These are phyloP conservation scores for Argyresthia goedartella DNA, from an alignment of 2,888 invertebrate species.

Conservation along the genomic window DNA sequence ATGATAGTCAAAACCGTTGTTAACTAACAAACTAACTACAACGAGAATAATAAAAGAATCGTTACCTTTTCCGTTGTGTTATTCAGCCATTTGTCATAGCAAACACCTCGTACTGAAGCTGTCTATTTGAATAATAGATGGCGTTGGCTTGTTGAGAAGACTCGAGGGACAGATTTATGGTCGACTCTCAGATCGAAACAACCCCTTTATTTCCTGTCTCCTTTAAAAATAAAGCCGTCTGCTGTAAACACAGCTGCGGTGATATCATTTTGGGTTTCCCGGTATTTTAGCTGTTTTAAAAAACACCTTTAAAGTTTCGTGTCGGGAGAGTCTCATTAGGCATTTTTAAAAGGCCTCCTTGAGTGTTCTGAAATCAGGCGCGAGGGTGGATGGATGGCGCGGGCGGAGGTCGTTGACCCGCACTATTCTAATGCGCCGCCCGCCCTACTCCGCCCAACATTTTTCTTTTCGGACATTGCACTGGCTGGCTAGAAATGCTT, in stretches of 20 bases:
- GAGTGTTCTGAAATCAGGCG: background rate
- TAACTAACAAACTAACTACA: no score
- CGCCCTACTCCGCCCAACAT: conserved; percentile 40
- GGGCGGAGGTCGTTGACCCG: conserved; percentile 46
- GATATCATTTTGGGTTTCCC: conserved; percentile 6
- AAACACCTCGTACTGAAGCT: conserved; percentile 21
- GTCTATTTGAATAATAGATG: conserved; percentile 49
- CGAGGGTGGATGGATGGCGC: conserved; percentile 13
- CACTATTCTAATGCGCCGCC: conserved; percentile 21
- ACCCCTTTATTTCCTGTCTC: conserved; percentile 25
- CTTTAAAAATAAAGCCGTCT: conserved; percentile 27
- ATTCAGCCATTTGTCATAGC: conserved; percentile 35
- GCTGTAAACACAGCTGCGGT: conserved; percentile 8
- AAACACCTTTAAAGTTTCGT: background rate
- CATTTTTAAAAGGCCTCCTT: background rate
- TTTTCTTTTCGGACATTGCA: conserved; percentile 60
- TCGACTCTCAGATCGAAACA: conserved; percentile 23
- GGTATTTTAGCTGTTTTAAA: background rate
- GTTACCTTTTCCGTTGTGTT: conserved; percentile 8
- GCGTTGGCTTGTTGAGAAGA: conserved; percentile 30
- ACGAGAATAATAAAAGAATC: background rate
- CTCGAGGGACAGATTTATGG: conserved; percentile 44
- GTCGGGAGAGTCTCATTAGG: background rate
- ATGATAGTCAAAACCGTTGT: no score
- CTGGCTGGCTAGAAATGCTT: conserved; percentile 20